Evolutionary conservation across 92 coral and sea anemone genomes (phyloP).

Genomic region (Phenganax subtilis): DNA sequence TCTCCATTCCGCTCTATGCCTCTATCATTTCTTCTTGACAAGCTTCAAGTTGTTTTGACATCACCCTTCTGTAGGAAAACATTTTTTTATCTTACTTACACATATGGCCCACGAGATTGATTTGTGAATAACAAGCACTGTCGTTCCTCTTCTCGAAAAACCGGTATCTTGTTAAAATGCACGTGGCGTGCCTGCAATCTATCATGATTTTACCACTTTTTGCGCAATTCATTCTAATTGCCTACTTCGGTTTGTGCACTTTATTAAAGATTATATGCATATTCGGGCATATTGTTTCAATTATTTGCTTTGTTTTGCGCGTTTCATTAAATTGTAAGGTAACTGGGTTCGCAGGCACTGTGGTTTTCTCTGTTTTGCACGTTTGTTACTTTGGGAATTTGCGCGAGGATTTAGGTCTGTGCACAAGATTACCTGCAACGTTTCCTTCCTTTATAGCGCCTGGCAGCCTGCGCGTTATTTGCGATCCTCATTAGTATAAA

Average conservation of each 20-base stretch:
- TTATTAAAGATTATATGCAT: not conserved
- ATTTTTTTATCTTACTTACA: slow-evolving; percentile 1
- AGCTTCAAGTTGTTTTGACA: slow-evolving; percentile 6
- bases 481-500: not conserved
- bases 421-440: not conserved
- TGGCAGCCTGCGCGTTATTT: not conserved
- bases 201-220: not conserved
- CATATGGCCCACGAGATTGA: not conserved
- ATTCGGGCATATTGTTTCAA: not conserved
- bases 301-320: not conserved
- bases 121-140: slow-evolving; percentile 10
- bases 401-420: not conserved
- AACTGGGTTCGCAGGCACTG: not conserved
- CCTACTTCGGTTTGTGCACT: not conserved
- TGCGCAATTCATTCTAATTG: not conserved
- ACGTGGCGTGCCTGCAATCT: not conserved
- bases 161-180: not conserved
- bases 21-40: not conserved
- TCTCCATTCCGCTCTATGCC: not conserved
- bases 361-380: not conserved
- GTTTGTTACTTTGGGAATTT: not conserved
- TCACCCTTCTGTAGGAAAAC: slow-evolving; percentile 9
- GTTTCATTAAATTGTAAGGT: not conserved
- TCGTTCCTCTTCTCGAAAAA: not conserved
- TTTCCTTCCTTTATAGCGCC: slow-evolving; percentile 15